These are phyloP conservation scores for Argya squamiceps DNA, from an alignment of 2,797 vertebrate species.

Conservation along the genomic window DNA sequence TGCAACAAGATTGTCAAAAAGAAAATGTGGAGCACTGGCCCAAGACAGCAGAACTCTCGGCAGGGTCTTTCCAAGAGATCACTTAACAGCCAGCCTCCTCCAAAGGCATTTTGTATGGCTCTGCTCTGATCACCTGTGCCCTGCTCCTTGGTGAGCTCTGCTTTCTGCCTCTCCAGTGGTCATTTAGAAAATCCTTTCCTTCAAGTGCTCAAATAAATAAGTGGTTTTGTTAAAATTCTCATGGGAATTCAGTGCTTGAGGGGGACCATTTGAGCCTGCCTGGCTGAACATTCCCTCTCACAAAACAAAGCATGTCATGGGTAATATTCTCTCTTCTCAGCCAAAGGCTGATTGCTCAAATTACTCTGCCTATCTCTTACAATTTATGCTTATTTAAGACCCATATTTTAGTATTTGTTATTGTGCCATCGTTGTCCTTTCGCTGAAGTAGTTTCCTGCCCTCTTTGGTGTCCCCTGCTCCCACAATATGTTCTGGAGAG, in stretches of 20 bases:
- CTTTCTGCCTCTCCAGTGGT: not conserved
- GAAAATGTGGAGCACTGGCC: not conserved
- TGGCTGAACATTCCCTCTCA: not conserved
- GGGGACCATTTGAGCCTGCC: not conserved
- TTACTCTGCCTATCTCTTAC: not conserved
- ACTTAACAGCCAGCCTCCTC: not conserved
- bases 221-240: not conserved
- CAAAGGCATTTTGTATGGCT: not conserved
- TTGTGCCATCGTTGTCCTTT: not conserved
- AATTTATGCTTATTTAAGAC: not conserved
- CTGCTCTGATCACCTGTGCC: not conserved
- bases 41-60: not conserved
- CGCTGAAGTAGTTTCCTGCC: not conserved
- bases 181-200: not conserved
- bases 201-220: not conserved
- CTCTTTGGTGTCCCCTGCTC: not conserved
- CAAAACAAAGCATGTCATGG: not conserved
- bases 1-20: not conserved
- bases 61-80: not conserved
- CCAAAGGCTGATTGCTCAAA: not conserved
- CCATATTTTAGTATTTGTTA: not conserved
- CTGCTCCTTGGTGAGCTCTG: not conserved
- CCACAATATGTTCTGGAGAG: fast-evolving
- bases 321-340: not conserved
- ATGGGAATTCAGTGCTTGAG: not conserved